These are phyloP conservation scores for Vanessa atalanta DNA, from an alignment of 1,140 invertebrate genomes.

Conservation along the genomic window DNA sequence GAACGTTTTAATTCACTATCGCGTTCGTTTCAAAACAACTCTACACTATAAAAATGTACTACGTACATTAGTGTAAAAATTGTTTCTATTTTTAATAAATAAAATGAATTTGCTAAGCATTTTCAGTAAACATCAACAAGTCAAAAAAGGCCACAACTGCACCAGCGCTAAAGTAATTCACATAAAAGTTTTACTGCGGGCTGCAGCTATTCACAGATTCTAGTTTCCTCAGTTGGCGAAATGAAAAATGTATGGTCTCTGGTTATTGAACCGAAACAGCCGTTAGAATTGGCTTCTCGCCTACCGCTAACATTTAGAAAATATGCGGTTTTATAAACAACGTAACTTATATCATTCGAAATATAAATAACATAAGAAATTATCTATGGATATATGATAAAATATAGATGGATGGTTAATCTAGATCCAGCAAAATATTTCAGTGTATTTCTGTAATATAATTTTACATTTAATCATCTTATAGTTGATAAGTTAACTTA, in stretches of 20 bases:
- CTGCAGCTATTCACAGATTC: conserved; percentile 13
- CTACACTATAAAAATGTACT: too few species aligned
- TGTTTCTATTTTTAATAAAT: not conserved
- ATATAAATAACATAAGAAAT: too few species aligned
- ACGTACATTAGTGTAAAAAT: too few species aligned
- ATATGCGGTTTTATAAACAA: not conserved
- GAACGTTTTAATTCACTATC: too few species aligned
- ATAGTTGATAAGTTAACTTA: too few species aligned
- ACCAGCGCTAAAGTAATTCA: conserved; percentile 5
- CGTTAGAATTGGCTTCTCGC: conserved; percentile 10
- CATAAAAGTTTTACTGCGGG: conserved; percentile 16
- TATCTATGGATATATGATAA: too few species aligned
- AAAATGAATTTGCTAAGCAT: not conserved
- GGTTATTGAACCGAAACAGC: conserved; percentile 19
- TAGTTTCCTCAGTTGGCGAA: conserved; percentile 8
- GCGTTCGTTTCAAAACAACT: too few species aligned
- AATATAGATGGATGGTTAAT: too few species aligned
- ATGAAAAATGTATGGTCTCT: conserved; percentile 24
- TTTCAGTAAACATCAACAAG: not conserved
- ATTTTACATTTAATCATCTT: too few species aligned
- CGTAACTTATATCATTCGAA: too few species aligned
- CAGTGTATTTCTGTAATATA: too few species aligned
- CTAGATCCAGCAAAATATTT: too few species aligned
- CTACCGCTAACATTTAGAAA: not conserved
- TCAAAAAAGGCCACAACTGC: conserved; percentile 12